A percentile compares a stretch with the other conserved stretches of the same genome.
Evolutionary conservation across 2,797 vertebrate species (phyloP).

Genomic region (Aeoliscus strigatus): DNA sequence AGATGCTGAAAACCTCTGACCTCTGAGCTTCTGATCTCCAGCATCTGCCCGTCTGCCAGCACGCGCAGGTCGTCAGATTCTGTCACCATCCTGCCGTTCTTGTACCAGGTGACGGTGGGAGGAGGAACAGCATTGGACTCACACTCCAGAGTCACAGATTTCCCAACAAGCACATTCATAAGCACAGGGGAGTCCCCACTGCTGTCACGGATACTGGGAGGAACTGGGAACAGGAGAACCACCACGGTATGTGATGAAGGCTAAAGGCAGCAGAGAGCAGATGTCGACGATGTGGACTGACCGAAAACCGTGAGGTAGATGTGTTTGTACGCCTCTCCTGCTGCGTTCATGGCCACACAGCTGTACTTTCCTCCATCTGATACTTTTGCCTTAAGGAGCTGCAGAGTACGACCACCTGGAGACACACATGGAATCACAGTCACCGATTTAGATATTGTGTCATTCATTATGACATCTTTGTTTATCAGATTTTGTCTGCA

Average conservation of each 20-base stretch:
- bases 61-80: slow-evolving; percentile 75
- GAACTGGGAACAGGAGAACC: slow-evolving; percentile 72
- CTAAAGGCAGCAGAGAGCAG: no score
- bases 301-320: slow-evolving; percentile 87
- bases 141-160: slow-evolving; percentile 79
- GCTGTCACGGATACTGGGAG: slow-evolving; percentile 87
- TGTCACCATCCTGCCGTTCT: slow-evolving; percentile 78
- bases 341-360: slow-evolving; percentile 88
- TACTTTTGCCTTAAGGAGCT: slow-evolving; percentile 85
- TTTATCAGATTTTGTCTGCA: no score
- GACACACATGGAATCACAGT: slow-evolving; percentile 3
- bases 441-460: no score
- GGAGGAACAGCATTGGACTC: slow-evolving; percentile 90
- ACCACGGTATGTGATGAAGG: no score
- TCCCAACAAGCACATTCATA: slow-evolving; percentile 79
- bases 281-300: slow-evolving; percentile 71
- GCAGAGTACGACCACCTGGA: slow-evolving; percentile 87
- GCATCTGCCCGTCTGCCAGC: slow-evolving; percentile 76
- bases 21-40: slow-evolving; percentile 82
- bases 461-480: no score
- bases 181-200: slow-evolving; percentile 75
- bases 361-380: slow-evolving; percentile 88
- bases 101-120: slow-evolving; percentile 90
- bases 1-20: slow-evolving; percentile 58
- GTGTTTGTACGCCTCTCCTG: slow-evolving; percentile 86